phyloP scores from a whole-genome alignment of 2,888 invertebrate genomes.

The Trachelus iudaicus region DNA sequence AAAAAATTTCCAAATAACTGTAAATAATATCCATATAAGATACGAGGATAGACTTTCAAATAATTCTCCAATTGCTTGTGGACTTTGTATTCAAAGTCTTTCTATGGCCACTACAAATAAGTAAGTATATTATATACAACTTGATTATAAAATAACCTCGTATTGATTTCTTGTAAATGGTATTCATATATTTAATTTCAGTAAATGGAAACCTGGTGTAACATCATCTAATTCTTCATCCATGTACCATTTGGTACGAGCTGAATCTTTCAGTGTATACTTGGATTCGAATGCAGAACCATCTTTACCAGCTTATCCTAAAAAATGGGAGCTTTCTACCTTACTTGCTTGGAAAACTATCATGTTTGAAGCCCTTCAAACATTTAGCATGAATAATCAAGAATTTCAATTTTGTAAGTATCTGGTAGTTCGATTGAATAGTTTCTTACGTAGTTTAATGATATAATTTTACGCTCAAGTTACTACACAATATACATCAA shows the following conservation, averaged over 20 bases:
- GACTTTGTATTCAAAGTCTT: slow-evolving; percentile 80
- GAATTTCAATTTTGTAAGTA: slow-evolving; percentile 84
- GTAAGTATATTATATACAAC: slow-evolving; percentile 60
- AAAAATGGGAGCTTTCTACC: slow-evolving; percentile 65
- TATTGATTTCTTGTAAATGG: neutral
- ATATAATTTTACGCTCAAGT: neutral
- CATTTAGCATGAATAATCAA: slow-evolving; percentile 81
- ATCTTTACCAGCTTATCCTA: slow-evolving; percentile 40
- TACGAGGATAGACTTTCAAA: slow-evolving; percentile 82
- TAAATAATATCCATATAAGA: slow-evolving; percentile 82
- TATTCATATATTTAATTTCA: slow-evolving; percentile 51
- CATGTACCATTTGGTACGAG: slow-evolving; percentile 79
- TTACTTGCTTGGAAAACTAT: slow-evolving; percentile 80
- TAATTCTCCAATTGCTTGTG: slow-evolving; percentile 77
- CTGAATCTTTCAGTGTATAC: slow-evolving; percentile 81
- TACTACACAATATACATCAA: neutral
- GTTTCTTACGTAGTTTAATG: neutral
- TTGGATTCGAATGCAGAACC: slow-evolving; percentile 75
- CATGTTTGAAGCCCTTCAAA: slow-evolving; percentile 80
- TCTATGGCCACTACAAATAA: slow-evolving; percentile 85
- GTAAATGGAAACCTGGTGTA: slow-evolving; percentile 82
- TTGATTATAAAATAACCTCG: neutral
- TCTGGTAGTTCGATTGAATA: neutral
- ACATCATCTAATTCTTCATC: slow-evolving; percentile 71
- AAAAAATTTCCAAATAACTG: slow-evolving; percentile 82